Percentiles rank a stretch among this genome's conserved stretches.
phyloP scores from a whole-genome alignment of 2,888 invertebrate genomes.

The Nesidiocoris tenuis region DNA sequence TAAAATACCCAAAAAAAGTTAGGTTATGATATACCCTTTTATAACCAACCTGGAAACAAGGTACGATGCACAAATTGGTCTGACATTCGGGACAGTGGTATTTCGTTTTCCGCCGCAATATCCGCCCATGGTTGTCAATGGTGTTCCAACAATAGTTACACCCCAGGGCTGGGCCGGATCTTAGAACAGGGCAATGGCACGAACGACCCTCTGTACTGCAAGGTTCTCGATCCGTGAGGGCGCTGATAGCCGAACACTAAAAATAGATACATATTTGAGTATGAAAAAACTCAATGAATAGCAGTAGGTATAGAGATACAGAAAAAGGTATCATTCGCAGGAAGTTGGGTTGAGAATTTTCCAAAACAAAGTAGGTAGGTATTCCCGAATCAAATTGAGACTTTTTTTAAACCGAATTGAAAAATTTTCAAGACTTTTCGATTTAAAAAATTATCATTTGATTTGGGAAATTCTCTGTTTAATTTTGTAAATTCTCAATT shows the following conservation, averaged over 20 bases:
- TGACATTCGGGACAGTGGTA: constrained; percentile 89
- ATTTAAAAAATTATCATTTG: too few relatives aligned
- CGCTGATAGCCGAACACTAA: not conserved
- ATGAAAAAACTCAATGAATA: not conserved
- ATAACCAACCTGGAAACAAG: constrained; percentile 70
- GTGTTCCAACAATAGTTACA: constrained; percentile 92
- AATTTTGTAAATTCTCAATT: too few relatives aligned
- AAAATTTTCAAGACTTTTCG: too few relatives aligned
- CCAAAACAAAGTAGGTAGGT: too few relatives aligned
- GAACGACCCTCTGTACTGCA: constrained; percentile 57
- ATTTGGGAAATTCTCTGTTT: too few relatives aligned
- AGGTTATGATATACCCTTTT: not conserved
- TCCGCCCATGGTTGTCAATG: constrained; percentile 77
- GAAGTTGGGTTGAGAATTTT: too few relatives aligned
- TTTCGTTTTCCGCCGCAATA: constrained; percentile 80
- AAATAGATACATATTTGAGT: not conserved
- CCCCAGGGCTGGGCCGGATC: constrained; percentile 80
- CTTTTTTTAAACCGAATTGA: too few relatives aligned
- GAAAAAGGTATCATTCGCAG: too few relatives aligned
- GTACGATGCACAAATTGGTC: constrained; percentile 84
- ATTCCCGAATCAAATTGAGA: too few relatives aligned
- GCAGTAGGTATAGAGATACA: not conserved
- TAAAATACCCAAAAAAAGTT: not conserved
- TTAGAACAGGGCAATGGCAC: constrained; percentile 79
- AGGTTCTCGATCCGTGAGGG: constrained; percentile 7